phyloP scores from a whole-genome alignment of 2,113 vertebrate species.

The Hystrix cristata region DNA sequence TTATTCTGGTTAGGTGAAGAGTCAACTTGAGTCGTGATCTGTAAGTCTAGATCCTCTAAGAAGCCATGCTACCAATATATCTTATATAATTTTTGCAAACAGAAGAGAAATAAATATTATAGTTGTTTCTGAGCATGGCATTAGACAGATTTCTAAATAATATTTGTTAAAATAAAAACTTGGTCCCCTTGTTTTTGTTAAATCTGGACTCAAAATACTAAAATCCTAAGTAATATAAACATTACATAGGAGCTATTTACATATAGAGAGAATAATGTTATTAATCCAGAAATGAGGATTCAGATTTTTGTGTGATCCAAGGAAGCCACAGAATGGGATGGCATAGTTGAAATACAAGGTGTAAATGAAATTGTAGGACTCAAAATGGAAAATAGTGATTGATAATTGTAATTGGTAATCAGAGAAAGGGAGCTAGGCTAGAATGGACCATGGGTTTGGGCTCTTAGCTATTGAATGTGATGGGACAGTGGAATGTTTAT shows the following conservation, averaged over 20 bases:
- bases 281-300: neutral
- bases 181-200: neutral
- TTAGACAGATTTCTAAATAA: neutral
- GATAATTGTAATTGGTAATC: neutral
- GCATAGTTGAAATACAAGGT: neutral
- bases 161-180: slow-evolving; percentile 21
- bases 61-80: neutral
- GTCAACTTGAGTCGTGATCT: neutral
- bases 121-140: neutral
- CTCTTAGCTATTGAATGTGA: neutral
- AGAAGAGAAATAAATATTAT: neutral
- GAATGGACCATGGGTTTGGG: neutral
- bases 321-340: neutral
- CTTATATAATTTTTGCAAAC: neutral
- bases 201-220: neutral
- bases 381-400: neutral
- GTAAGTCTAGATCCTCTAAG: neutral
- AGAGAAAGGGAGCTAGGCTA: neutral
- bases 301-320: neutral
- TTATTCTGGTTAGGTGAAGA: neutral
- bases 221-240: neutral
- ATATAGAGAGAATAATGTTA: neutral
- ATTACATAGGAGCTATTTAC: neutral
- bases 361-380: neutral
- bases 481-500: neutral